Conservation (phyloP, 2,888 invertebrate genomes). For the Shargacucullia verbasci region DNA sequence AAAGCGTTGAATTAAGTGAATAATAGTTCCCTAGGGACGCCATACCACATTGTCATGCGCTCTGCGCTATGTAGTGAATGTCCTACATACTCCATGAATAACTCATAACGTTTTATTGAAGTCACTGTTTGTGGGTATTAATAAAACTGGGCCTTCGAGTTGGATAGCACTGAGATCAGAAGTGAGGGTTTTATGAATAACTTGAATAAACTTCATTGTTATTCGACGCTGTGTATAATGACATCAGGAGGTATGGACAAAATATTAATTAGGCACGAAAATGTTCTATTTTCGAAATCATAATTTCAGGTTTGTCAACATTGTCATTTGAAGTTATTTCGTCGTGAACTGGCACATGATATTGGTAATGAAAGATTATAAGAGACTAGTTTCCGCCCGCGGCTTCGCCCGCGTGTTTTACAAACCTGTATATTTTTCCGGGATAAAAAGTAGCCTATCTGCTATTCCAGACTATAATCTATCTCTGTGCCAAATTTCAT, state of each 20-base stretch:
- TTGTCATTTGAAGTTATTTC: too few species aligned
- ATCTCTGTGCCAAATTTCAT: too few species aligned
- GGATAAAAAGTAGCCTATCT: too few species aligned
- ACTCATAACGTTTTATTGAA: conserved; percentile 62
- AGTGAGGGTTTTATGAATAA: conserved; percentile 20
- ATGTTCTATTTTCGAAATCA: too few species aligned
- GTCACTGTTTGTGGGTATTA: conserved; percentile 48
- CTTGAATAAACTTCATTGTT: conserved; percentile 9
- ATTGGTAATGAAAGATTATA: too few species aligned
- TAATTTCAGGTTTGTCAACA: too few species aligned
- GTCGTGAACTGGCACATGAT: too few species aligned
- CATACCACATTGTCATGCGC: conserved; percentile 43
- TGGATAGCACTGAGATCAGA: conserved; percentile 20
- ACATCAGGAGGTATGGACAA: neutral
- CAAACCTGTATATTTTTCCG: too few species aligned
- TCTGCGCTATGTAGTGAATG: conserved; percentile 56
- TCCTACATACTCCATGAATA: conserved; percentile 59
- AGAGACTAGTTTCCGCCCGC: too few species aligned
- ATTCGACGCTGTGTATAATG: conserved; percentile 17
- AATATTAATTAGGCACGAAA: neutral
- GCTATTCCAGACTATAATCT: too few species aligned
- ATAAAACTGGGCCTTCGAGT: conserved; percentile 44
- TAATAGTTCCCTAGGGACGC: conserved; percentile 49
- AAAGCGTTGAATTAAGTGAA: conserved; percentile 54
- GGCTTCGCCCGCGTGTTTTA: too few species aligned